phyloP scores from a whole-genome alignment of 2,888 invertebrate species.

The Acronicta psi region DNA sequence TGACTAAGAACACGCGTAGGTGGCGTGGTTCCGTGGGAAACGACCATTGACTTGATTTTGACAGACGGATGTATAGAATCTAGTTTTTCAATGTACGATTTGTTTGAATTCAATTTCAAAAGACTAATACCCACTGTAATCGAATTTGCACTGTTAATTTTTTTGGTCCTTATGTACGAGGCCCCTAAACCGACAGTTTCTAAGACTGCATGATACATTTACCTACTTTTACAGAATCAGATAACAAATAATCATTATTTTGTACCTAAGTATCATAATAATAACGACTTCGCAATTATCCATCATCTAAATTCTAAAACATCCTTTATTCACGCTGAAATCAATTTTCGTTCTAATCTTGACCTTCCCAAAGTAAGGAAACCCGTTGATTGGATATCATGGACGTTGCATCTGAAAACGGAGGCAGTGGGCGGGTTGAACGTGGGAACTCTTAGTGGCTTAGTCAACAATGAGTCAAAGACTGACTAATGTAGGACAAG shows the following conservation, averaged over 20 bases:
- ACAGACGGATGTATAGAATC: conserved; percentile 33
- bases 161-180: too few relatives aligned
- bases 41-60: conserved; percentile 64
- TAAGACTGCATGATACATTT: too few relatives aligned
- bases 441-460: conserved; percentile 67
- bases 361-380: conserved; percentile 59
- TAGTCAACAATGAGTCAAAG: conserved; percentile 63
- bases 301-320: too few relatives aligned
- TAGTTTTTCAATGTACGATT: background rate
- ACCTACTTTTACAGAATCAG: too few relatives aligned
- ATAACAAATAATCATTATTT: too few relatives aligned
- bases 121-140: background rate
- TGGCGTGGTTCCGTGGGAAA: conserved; percentile 81
- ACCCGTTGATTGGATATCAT: conserved; percentile 62
- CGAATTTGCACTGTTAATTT: background rate
- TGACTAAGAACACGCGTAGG: conserved; percentile 84
- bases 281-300: too few relatives aligned
- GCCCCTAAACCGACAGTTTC: too few relatives aligned
- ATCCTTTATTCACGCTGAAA: conserved; percentile 9
- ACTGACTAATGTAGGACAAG: conserved; percentile 55
- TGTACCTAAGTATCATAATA: too few relatives aligned
- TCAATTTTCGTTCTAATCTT: conserved; percentile 31
- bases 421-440: conserved; percentile 66
- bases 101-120: too few relatives aligned
- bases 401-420: conserved; percentile 62